Evolutionary conservation across 2,113 vertebrate species (phyloP), one percentile per base, ranked within the genome.

Genomic region (Rutilus rutilus): DNA sequence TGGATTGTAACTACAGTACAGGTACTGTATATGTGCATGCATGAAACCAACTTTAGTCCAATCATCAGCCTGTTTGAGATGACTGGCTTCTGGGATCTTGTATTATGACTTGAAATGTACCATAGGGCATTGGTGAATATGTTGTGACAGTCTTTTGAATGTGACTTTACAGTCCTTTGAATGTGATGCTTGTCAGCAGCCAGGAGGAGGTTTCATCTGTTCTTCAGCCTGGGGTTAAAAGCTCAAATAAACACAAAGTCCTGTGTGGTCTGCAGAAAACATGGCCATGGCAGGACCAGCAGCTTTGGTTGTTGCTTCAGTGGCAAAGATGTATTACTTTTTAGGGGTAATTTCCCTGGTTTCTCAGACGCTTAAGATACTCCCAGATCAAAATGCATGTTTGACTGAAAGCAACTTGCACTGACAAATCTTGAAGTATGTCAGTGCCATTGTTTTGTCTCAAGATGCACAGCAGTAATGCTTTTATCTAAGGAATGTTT

Each of bases 141-240:
- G 62, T 69, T 73, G 52, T 71, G 78, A 83, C 78, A 85, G 71
- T 82, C 79, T 77, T 82, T 62, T 71, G 83, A 88, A 59, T 85
- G 65, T 82, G 75, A 78, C n/a, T n/a, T 71, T 85, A 27, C 71
- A 82, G 65, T 25, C 73, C 21, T 82, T 62, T 71, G 83, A 88
- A 59, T 85, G 65, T 82, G 75, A 78, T 45, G 25, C 50, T 6
- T 71, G 60, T 42, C 45, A 23, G 64, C 30, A 39, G 25, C 47
- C 60, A 82, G 4, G 12, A 25, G 27, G 33, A 36, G 77, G 25
- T 27, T 52, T 60, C 87, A 88, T 78, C 87, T 88, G 87, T 52
- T 74, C 45, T 82, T 78, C 57, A 25, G 77, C 85, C 84, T 83
- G 57, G n/a, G 54, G 84, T 73, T 50, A 86, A 42, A 57, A 64